phyloP scores from a whole-genome alignment of 1,140 invertebrate genomes.

The Scaptomyza hsui region DNA sequence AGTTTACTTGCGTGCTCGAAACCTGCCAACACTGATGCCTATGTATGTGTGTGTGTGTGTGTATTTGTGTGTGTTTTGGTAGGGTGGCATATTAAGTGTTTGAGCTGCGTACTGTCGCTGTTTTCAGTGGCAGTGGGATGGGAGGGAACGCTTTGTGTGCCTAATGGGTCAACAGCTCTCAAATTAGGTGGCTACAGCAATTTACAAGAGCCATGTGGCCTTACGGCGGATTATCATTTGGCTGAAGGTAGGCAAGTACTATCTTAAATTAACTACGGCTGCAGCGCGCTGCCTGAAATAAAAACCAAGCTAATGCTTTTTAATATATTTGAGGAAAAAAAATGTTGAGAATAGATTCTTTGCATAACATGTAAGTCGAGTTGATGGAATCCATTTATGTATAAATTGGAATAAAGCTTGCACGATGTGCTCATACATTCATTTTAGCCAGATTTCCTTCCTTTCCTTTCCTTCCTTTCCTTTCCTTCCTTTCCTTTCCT shows the following conservation, averaged over 20 bases:
- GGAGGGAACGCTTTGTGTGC: slow-evolving; percentile 49
- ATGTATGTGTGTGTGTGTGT: not conserved
- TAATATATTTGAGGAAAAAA: too few relatives aligned
- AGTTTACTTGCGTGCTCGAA: too few relatives aligned
- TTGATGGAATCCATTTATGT: too few relatives aligned
- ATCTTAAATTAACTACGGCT: slow-evolving; percentile 63
- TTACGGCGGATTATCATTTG: slow-evolving; percentile 59
- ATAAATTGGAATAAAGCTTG: too few relatives aligned
- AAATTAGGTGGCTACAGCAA: slow-evolving; percentile 77
- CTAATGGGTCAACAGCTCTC: slow-evolving; percentile 78
- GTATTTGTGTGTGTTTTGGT: not conserved
- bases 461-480: too few relatives aligned
- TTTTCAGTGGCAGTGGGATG: slow-evolving; percentile 12
- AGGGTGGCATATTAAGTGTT: slow-evolving; percentile 54
- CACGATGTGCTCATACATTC: too few relatives aligned
- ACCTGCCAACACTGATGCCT: too few relatives aligned
- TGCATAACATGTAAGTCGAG: too few relatives aligned
- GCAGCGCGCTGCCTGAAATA: not conserved
- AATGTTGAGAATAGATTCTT: too few relatives aligned
- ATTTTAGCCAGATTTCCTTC: too few relatives aligned
- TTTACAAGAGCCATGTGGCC: slow-evolving; percentile 64
- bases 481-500: too few relatives aligned
- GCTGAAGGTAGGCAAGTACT: slow-evolving; percentile 59
- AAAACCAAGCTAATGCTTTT: too few relatives aligned
- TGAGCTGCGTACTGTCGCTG: slow-evolving; percentile 26